Evolutionary conservation across 2,113 vertebrate species (phyloP), one percentile per base, ranked within the genome.

Genomic region (Chlorocebus sabaeus): DNA sequence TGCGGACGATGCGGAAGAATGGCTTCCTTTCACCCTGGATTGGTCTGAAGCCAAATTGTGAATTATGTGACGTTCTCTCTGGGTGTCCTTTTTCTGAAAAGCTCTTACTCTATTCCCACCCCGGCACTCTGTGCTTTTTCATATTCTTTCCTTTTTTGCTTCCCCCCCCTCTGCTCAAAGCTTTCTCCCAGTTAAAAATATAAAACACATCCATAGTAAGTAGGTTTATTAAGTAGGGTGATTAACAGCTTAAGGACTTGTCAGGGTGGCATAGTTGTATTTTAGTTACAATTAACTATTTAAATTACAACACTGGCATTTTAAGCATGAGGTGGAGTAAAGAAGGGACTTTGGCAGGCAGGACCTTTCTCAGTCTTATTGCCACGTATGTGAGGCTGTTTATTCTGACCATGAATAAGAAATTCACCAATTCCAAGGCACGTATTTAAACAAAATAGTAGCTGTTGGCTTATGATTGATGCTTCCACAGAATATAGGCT

Each of bases 401-500:
- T 45, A 79, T 20, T 90, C 14, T 83, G 18, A 35, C 32, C 32
- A 25, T 1, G 1, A 32, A 83, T 75, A 76, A 79, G 4, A 35
- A 97, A 43, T 25, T 75, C 55, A 38, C 20, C 96, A 72, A 78
- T 93, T 89, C 48, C 59, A 95, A 76, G 91, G 97, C 80, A 92
- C 95, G 90, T 59, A 48, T 57, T 84, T 92, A 73, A 93, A 96
- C 61, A 57, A 97, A 95, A 94, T 50, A 50, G 9, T 32, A 80
- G 23, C 13, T 64, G 10, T 78, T 81, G 30, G 43, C 2, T 76
- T 92, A 27, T 79, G 43, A 38, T 35, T 59, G 14, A n/a, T 88
- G 32, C 25, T 45, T 93, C 40, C 67, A 35, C 40, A 90, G 17
- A 86, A 75, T 73, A 48, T 11, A 95, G 27, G n/a, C 52, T 64